Percentiles rank a stretch among this genome's conserved stretches.
Evolutionary conservation across 2,797 vertebrate genomes (phyloP).

Genomic region (Limnodromus scolopaceus): DNA sequence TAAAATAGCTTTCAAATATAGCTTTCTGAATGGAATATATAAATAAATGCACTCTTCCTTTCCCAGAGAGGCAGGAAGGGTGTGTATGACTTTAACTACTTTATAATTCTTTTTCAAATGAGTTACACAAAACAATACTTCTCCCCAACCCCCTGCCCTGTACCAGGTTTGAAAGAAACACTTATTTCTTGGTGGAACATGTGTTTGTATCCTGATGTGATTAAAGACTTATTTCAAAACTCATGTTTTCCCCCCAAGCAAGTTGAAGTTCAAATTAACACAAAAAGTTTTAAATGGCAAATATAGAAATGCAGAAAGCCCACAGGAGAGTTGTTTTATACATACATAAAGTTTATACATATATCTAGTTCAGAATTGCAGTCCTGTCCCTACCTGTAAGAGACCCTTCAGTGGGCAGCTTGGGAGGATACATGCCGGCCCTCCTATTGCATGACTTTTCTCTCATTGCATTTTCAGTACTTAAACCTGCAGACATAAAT

Average conservation of each 20-base stretch:
- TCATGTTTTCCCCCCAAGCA: neutral
- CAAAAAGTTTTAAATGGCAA: neutral
- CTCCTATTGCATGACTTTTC: neutral
- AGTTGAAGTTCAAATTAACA: neutral
- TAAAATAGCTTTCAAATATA: slow-evolving; percentile 60
- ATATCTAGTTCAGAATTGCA: neutral
- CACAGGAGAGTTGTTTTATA: neutral
- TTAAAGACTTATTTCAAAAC: neutral
- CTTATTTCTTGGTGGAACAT: neutral
- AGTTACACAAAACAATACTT: neutral
- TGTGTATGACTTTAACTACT: slow-evolving; percentile 42
- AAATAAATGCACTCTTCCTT: slow-evolving; percentile 65
- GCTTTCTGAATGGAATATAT: slow-evolving; percentile 47
- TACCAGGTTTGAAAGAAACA: neutral
- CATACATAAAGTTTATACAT: neutral
- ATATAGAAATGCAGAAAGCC: neutral
- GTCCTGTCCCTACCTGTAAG: neutral
- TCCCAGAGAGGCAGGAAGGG: slow-evolving; percentile 68
- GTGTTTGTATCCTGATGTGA: neutral
- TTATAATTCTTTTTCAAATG: slow-evolving; percentile 19
- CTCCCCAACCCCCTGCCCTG: accelerated
- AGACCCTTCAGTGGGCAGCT: neutral
- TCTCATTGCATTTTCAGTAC: neutral
- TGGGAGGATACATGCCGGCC: neutral
- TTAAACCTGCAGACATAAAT: neutral